Evolutionary conservation across 1,140 invertebrate genomes (phyloP), one percentile per base, ranked within the genome.

Genomic region (Psix sp.): DNA sequence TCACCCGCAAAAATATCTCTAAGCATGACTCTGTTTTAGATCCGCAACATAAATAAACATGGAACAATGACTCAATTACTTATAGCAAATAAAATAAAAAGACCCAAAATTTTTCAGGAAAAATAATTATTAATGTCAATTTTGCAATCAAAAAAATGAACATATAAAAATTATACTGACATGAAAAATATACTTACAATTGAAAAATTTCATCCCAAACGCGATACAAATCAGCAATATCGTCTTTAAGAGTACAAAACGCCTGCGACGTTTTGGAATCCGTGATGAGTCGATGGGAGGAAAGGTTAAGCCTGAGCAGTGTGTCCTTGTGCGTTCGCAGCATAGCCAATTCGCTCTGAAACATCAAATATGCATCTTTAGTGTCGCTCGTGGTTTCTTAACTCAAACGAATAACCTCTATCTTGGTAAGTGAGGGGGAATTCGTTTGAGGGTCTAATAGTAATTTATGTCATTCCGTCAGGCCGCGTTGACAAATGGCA

Each of bases 151-250:
- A 33, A 4, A 33, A 6, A n/a, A 33, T 33, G n/a, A 33, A 33
- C n/a, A 33, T 6, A n/a, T 5, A 33, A 33, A n/a, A 6, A 33
- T 5, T 33, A 33, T n/a, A 33, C 5, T 31, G 3, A 18, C 31
- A 17, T 6, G 18, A n/a, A 39, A 5, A 5, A 17, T 43, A 56
- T 35, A 88, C 89, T 90, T 80, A 95, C 94, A 91, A 90, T 84
- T 92, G 90, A 84, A 92, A 90, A 0, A 91, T 90, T 60, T 94
- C 92, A 62, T 94, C 93, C 91, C 93, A 95, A 15, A 92, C 89
- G 17, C 91, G 88, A 66, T 94, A 93, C 67, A 95, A 86, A 39
- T 93, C 91, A 40, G 91, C 89, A 31, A 95, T 90, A 31, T 93
- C 92, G 31, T 92, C 89, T 71, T 93, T 93, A 33, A 94, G 88